Base-by-base conservation (phyloP, 2,888 invertebrate genomes). In the Camponotus fellah region DNA sequence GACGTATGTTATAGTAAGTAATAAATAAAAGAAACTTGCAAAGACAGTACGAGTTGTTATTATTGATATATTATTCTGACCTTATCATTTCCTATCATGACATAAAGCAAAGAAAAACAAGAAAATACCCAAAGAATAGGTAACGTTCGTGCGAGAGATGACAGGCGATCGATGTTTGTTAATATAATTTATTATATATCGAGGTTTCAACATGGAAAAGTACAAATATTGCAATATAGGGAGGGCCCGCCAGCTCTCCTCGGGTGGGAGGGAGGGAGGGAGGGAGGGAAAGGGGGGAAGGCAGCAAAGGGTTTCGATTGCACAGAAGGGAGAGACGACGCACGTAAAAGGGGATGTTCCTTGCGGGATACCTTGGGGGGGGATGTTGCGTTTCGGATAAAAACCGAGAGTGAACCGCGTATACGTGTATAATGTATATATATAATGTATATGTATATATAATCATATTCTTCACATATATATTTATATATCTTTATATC, bases 171-270 rank as follows among this genome's bases (percentile, higher is more conserved):
- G 93, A 94, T 94, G 94, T 94, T 95, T 95, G 93, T 95, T 94
- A 95, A 94, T 95, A 94, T 95, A 94, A 95, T 95, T 94, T 95
- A 95, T 95, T 94, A 94, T 94, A 94, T 94, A 95, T 95, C 94
- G 94, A 94, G 94, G 94, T 95, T 94, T 95, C 94, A 95, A 95
- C 94, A 95, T 94, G 94, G 94, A 95, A 95, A 95, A 95, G 94
- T 95, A 95, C 94, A 95, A 95, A 95, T 95, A 94, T 94, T 95
- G 94, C 95, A 94, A 94, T 94, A 93, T 94, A 94, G 94, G 94
- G 94, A 94, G 94, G 94, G 94, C 94, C 94, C 94, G 93, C 92
- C 94, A 95, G 94, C 93, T 94, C 93, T 94, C 93, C 93, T 94
- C 93, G 93, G 93, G 93, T 92, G 92, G 94, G 94, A 93, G 94